Evolutionary conservation across 2,888 invertebrate species (phyloP), one percentile per base, ranked within the genome.

Genomic region (Epirrita christyi): DNA sequence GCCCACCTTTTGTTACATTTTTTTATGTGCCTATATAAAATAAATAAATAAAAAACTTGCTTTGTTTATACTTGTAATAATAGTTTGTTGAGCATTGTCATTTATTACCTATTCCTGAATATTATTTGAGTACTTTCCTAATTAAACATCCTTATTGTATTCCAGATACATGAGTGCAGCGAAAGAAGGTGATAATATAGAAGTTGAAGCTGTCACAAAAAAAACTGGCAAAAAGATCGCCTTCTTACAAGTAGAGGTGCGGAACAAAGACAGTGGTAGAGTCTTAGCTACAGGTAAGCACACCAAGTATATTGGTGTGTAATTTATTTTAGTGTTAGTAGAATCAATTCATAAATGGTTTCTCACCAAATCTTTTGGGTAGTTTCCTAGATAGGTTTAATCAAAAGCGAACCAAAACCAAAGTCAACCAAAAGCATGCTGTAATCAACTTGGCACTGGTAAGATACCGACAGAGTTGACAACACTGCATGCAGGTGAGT

Each of bases 221-320:
- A 96, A 95, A 84, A 90, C 94, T 40, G 98, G 98, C 0, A 95
- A 94, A 70, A 95, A 93, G 46, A 85, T 98, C 61, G 98, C 97
- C 0, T 98, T 96, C 80, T 89, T 98, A 8, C 94, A 95, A 71
- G 96, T 97, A 10, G 94, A 96, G 68, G 92, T 98, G 1, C 93
- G 93, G 41, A 95, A 96, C 61, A 97, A 97, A 82, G 88, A 92
- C 6, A 95, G 94, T 59, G 95, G 96, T 51, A 91, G 93, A 43
- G 70, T 98, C 1, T 81, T 98, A 47, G 98, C 97, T 4, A 95
- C 94, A 62, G 98, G 97, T 37, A 93, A 94, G 55, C 98, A 98
- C 78, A 97, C 97, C 0, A 98, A 98, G 81, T 97, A 93, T 73
- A 78, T 90, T 56, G 79, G 78, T 46, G 51, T 76, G 38, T 67